Evolutionary conservation across 2,113 vertebrate genomes (phyloP), one percentile per base, ranked within the genome.

Genomic region (Dromaius novaehollandiae): DNA sequence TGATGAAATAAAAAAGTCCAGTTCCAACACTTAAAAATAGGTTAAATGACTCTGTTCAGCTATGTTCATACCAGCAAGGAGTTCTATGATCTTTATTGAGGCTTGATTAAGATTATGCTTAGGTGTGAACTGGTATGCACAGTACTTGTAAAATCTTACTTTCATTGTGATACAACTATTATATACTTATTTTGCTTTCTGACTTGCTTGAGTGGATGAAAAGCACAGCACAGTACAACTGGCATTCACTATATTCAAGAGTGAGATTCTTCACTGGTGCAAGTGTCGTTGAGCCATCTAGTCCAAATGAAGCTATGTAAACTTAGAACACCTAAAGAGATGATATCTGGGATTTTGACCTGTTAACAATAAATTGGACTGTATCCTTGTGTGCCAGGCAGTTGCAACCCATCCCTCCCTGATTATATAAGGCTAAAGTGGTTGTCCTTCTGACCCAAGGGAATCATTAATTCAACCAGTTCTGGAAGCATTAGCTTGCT

Each of bases 51-150:
- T 97, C 94, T 94, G n/a, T 96, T 95, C 58, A 40, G 74, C 88
- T 88, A 78, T 82, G 64, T 87, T 97, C 48, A 77, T 79, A 64
- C 75, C 83, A 94, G 71, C 86, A 94, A 91, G 50, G 60, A 88
- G 40, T 95, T 95, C 82, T 83, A 28, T 95, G 90, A 91, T 96
- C 91, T 93, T 94, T 93, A 71, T 10, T 61, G 91, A 95, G 9
- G 80, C 53, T 97, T 97, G 75, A 94, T 97, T 97, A 96, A 76
- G 89, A 89, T 92, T 96, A 79, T 90, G 51, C 90, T 97, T 92
- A 88, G 38, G 48, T 85, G 50, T 93, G 83, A 91, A 91, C 26
- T 89, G 40, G 46, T 64, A 91, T 83, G 64, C 15, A 2, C 50
- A 93, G 75, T 89, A 76, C 55, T 84, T 93, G 66, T 26, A 91